A percentile compares a stretch with the other conserved stretches of the same genome.
These are phyloP conservation scores for Alloplasta piceator DNA, from an alignment of 2,888 invertebrate species.

Conservation along the genomic window DNA sequence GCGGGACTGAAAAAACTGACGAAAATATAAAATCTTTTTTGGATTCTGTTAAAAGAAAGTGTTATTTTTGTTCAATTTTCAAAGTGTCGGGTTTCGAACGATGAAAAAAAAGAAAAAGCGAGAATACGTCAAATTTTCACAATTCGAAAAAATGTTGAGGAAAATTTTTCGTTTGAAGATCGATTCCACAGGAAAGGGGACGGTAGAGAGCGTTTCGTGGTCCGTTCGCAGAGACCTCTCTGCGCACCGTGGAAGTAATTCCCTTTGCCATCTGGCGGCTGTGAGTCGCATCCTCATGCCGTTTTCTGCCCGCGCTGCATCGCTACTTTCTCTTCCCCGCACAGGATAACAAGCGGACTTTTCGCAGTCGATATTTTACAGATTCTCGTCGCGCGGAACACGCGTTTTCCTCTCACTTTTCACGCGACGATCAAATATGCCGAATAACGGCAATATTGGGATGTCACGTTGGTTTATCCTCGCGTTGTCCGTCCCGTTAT, in stretches of 20 bases:
- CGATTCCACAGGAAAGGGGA: constrained; percentile 56
- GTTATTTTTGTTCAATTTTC: neutral
- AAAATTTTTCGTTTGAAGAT: constrained; percentile 32
- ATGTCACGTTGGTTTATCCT: neutral
- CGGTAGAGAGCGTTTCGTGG: constrained; percentile 20
- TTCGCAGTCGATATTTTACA: constrained; percentile 80
- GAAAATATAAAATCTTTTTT: no score
- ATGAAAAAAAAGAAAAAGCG: neutral
- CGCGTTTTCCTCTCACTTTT: neutral
- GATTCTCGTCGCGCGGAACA: constrained; percentile 27
- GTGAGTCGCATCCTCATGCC: constrained; percentile 74
- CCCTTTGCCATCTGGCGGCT: constrained; percentile 82
- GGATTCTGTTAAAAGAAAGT: no score
- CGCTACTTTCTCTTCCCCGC: constrained; percentile 65
- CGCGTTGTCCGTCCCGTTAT: no score
- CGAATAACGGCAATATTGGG: constrained; percentile 35
- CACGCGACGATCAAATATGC: constrained; percentile 1
- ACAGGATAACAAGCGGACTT: constrained; percentile 70
- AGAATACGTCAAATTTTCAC: neutral
- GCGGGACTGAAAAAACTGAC: no score
- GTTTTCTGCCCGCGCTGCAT: constrained; percentile 72
- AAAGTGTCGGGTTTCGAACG: neutral
- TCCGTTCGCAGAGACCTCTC: constrained; percentile 43
- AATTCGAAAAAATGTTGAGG: neutral
- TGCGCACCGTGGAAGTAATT: constrained; percentile 73